Evolutionary conservation across 2,113 vertebrate genomes (phyloP).

Genomic region (Gorsachius goisagi): DNA sequence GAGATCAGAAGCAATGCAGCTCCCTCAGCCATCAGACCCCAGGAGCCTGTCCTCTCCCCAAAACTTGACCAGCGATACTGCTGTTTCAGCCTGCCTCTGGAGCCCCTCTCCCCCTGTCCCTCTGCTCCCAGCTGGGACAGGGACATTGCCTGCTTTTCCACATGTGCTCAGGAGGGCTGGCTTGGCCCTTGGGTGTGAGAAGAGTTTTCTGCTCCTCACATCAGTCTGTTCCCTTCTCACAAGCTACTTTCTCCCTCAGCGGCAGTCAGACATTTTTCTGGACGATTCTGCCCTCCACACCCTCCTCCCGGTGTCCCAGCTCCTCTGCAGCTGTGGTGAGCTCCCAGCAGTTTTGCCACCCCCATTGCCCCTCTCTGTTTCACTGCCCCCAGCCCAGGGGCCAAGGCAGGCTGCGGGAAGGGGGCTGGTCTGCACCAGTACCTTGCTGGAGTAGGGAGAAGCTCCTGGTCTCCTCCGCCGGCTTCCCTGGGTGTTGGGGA

Average conservation of each 20-base stretch:
- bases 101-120: background rate
- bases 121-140: background rate
- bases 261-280: background rate
- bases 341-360: background rate
- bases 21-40: background rate
- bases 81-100: background rate
- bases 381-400: background rate
- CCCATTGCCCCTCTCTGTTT: background rate
- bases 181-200: background rate
- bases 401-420: background rate
- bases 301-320: too few relatives aligned
- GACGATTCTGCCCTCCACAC: background rate
- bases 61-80: rapidly evolving
- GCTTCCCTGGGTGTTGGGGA: background rate
- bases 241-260: background rate
- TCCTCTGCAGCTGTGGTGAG: background rate
- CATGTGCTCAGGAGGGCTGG: background rate
- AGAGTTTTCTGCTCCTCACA: background rate
- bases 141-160: background rate
- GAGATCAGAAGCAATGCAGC: background rate
- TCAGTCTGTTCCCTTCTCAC: background rate
- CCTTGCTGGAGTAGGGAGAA: background rate
- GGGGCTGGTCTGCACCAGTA: rapidly evolving
- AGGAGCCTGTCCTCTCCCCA: background rate
- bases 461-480: background rate